Evolutionary conservation across 2,113 vertebrate genomes (phyloP).

Genomic region (Colistium nudipinnis): DNA sequence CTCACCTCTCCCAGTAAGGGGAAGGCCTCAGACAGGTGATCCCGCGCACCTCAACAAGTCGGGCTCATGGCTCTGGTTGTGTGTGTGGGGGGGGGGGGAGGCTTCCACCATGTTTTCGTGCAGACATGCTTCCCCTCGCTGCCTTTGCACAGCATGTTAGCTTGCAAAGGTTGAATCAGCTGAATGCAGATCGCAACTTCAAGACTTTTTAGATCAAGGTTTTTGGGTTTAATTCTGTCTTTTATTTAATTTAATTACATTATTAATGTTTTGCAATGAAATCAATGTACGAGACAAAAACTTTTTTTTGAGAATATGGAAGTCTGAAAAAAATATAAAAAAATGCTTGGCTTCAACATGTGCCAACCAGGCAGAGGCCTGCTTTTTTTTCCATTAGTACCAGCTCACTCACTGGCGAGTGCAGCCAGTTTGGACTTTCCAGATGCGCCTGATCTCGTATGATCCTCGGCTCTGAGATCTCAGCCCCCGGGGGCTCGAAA

Average conservation of each 20-base stretch:
- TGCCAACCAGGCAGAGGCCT: constrained; percentile 42
- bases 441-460: constrained; percentile 50
- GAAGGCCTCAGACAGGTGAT: constrained; percentile 24
- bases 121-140: too few species aligned
- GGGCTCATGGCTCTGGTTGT: constrained; percentile 18
- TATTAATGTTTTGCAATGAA: too few species aligned
- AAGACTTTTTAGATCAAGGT: too few species aligned
- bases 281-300: too few species aligned
- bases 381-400: constrained; percentile 64
- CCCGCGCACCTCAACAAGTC: constrained; percentile 37
- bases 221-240: too few species aligned
- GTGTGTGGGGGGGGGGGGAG: too few species aligned
- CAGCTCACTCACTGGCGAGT: constrained; percentile 39
- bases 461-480: constrained; percentile 55
- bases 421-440: constrained; percentile 38
- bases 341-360: constrained; percentile 37
- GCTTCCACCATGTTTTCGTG: too few species aligned
- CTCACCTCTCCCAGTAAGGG: constrained; percentile 37
- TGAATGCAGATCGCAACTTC: too few species aligned
- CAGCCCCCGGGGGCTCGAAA: constrained; percentile 63
- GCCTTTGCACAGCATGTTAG: too few species aligned
- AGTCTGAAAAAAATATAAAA: constrained; percentile 5
- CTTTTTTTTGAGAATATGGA: constrained; percentile 10
- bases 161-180: too few species aligned
- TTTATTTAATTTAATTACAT: too few species aligned